Base-by-base conservation (phyloP, 2,113 vertebrate genomes). In the Pholis gunnellus region DNA sequence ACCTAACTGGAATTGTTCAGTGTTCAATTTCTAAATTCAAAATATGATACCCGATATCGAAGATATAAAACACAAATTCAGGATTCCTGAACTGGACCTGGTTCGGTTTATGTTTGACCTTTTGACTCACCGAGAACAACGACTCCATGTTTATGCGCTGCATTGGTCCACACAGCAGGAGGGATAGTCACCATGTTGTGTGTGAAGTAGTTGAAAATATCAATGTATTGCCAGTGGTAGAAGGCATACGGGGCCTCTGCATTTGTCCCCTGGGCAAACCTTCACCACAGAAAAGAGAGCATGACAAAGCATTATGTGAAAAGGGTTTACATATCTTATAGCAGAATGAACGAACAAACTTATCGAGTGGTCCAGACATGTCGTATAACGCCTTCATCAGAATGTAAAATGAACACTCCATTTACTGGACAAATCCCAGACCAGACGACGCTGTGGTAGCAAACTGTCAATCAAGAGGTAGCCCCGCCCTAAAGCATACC, bases 131-230 rank as follows among this genome's bases (percentile, higher is more conserved):
- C 98, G 13, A 99, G 92, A 79, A 98, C 93, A 0, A 95, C 79
- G 9, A 99, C 98, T 0, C 97, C 96, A 0, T 99, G 97, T 63
- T 94, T 94, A 79, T 99, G 98, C 0, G 97, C 98, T 0, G 96
- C 95, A 0, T 97, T 99, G 81, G 97, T 99, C 98, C 98, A 99
- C 85, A 95, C 92, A 10, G 95, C 96, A 0, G 98, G 98, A 0
- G 98, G 98, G 73, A 99, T 93, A 13, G 97, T 99, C 83, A 99
- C 96, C 0, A 91, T 80, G 57, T 93, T 95, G 87, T 99, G 98
- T 69, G 96, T 96, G 94, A 99, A 99, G 96, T 99, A 99, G 56
- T 99, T 96, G 0, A 99, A 99, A 89, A 99, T 89, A 91, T 99
- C 98, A 0, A 99, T 96, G 90, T 96, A 94, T 18, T 95, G 92